These are phyloP conservation scores for Phyllotreta cruciferae DNA, from an alignment of 2,888 invertebrate species.

Conservation along the genomic window DNA sequence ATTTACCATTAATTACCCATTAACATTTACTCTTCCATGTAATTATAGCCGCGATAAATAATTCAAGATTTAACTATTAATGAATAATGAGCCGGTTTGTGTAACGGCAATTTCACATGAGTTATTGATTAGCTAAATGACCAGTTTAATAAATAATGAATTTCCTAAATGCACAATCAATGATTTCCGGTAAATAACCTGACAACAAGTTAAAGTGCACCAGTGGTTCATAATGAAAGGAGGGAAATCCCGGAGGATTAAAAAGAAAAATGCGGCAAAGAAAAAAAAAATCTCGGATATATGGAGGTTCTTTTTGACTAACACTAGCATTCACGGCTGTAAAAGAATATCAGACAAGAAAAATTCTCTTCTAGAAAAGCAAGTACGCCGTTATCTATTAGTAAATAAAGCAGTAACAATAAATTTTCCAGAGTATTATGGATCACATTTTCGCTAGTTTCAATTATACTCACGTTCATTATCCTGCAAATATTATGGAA, in stretches of 20 bases:
- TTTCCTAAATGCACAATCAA: no score
- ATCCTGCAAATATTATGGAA: slow-evolving; percentile 35
- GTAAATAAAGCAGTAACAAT: no score
- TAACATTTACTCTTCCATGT: no score
- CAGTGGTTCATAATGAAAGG: no score
- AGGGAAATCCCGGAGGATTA: neutral
- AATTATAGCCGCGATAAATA: neutral
- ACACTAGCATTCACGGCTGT: slow-evolving; percentile 33
- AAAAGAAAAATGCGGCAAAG: slow-evolving; percentile 3
- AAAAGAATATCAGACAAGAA: slow-evolving; percentile 25
- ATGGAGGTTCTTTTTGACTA: slow-evolving; percentile 29
- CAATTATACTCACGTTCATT: slow-evolving; percentile 31
- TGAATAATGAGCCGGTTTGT: no score
- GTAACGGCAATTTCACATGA: no score
- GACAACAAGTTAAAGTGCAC: no score
- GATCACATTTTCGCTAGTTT: slow-evolving; percentile 32
- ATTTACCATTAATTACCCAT: no score
- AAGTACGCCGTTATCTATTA: no score
- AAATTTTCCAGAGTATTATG: slow-evolving; percentile 41
- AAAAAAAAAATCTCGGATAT: slow-evolving; percentile 7
- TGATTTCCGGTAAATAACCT: no score
- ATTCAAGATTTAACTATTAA: neutral
- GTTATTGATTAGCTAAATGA: no score
- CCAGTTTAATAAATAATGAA: no score
- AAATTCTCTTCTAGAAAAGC: slow-evolving; percentile 32